Evolutionary conservation across 2,797 vertebrate genomes (phyloP), one percentile per base, ranked within the genome.

Genomic region (Microhierax caerulescens): DNA sequence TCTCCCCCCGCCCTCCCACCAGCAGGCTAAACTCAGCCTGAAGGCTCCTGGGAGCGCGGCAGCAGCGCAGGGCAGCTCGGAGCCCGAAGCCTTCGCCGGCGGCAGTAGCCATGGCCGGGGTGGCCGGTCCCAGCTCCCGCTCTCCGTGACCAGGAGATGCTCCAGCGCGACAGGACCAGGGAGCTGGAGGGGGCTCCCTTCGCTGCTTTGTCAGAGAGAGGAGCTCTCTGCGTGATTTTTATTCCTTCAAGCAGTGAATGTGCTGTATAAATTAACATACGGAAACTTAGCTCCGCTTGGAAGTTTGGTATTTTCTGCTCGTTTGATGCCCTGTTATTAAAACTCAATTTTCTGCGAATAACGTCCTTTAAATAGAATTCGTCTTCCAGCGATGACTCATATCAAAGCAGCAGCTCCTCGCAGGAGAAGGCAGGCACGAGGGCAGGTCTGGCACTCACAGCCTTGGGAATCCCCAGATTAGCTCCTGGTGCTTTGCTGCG

Each of bases 271-370:
- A 96, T 97, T 86, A 96, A 79, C 94, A 78, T 37, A 63, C 1
- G 20, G 92, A 93, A 93, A 90, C 95, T 93, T 59, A 39, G 37
- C 93, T 78, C 43, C 19, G 6, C 74, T 91, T 93, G 92, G 76
- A 90, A 88, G 78, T 95, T 88, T 10, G 73, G 92, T 84, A 47
- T 96, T 96, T 96, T 96, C 93, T 95, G 75, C 93, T 85, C 63
- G 65, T 94, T 96, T 86, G 90, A 96, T 94, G 80, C 94, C 87
- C 94, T 85, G 93, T 88, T 97, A 96, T 97, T 97, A 95, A 91
- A 93, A 93, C 95, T 95, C 88, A 37, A 85, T 97, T 97, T 96
- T 96, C 95, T 92, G 77, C 89, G 88, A 95, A 90, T 90, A 91
- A 92, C 27, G 63, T 82, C 83, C 81, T 93, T 95, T 92, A 95